Conservation (phyloP, 2,797 vertebrate genomes). For the Danio albolineatus region DNA sequence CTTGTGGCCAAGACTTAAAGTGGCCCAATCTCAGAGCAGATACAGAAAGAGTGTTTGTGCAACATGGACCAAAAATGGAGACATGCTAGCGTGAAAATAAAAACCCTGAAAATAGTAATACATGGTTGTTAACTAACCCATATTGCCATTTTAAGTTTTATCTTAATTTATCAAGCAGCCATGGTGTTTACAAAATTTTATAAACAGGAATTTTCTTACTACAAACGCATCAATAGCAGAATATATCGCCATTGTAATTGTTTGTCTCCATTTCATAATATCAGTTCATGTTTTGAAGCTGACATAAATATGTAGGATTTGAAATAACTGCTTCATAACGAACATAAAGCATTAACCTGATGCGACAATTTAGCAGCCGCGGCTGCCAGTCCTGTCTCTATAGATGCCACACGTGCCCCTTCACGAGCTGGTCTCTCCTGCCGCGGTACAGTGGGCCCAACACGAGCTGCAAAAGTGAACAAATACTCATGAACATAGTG, state of each 20-base stretch:
- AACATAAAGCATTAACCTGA: conserved; percentile 81
- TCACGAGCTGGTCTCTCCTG: conserved; percentile 95
- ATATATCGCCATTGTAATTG: not conserved
- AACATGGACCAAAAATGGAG: not conserved
- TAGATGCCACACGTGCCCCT: conserved; percentile 94
- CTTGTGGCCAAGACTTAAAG: not conserved
- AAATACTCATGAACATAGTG: too few relatives aligned
- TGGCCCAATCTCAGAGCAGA: not conserved
- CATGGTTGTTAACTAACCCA: not conserved
- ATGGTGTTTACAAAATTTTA: not conserved
- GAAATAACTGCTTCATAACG: not conserved
- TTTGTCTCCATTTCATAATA: not conserved
- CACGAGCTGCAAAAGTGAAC: conserved; percentile 82
- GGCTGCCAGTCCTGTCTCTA: conserved; percentile 94
- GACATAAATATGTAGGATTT: not conserved
- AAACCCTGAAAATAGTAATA: not conserved
- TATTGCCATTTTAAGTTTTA: not conserved
- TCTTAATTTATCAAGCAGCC: not conserved
- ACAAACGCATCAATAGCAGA: not conserved
- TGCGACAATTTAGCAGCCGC: conserved; percentile 96
- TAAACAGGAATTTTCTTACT: not conserved
- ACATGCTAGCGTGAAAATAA: too few relatives aligned
- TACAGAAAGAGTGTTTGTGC: not conserved
- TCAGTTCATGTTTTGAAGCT: not conserved
- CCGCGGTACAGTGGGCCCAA: conserved; percentile 93